phyloP scores from a whole-genome alignment of 2,113 vertebrate species.

The Cinclus cinclus region DNA sequence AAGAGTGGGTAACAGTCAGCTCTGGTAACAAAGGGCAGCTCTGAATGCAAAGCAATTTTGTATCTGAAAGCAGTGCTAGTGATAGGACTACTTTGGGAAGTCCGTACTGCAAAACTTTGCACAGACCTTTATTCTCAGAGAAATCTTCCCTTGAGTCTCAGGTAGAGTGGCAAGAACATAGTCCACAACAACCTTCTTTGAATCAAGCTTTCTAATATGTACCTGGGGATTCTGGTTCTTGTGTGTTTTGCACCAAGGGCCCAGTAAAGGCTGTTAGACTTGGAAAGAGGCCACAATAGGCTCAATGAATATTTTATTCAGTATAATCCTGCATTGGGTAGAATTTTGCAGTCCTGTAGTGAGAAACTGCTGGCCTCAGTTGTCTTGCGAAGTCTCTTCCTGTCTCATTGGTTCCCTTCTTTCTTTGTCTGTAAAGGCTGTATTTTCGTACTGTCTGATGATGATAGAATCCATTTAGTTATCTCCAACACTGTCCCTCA shows the following conservation, averaged over 20 bases:
- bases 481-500: not conserved
- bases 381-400: not conserved
- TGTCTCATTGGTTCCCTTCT: not conserved
- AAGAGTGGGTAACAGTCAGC: not conserved
- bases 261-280: slow-evolving; percentile 1
- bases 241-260: not conserved
- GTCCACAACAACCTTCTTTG: not conserved
- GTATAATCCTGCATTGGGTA: not conserved
- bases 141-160: not conserved
- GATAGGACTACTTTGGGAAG: not conserved
- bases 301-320: slow-evolving; percentile 14
- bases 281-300: not conserved
- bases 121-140: not conserved
- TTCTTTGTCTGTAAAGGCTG: not conserved
- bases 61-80: not conserved
- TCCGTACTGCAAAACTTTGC: not conserved
- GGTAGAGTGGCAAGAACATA: not conserved
- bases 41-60: not conserved
- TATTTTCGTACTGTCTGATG: not conserved
- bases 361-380: not conserved
- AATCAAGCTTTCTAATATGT: not conserved
- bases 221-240: not conserved
- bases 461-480: slow-evolving; percentile 8
- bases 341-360: not conserved
- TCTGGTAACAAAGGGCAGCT: not conserved